Evolutionary conservation across 2,113 vertebrate genomes (phyloP).

Genomic region (Cavia porcellus): DNA sequence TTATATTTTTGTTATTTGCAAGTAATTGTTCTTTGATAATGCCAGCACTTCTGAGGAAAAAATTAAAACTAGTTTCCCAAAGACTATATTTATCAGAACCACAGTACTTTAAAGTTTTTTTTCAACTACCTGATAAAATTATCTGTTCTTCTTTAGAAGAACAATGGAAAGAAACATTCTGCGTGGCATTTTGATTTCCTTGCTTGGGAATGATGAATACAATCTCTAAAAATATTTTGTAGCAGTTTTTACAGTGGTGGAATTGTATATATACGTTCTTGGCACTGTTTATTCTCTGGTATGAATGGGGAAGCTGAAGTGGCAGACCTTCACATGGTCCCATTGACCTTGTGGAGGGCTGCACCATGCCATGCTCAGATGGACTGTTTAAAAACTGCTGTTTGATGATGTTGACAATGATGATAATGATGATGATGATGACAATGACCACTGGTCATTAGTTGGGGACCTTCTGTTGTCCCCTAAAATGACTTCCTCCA

Average conservation of each 20-base stretch:
- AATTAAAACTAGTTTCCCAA: neutral
- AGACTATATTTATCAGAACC: neutral
- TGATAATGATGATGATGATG: constrained; percentile 83
- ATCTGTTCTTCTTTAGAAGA: neutral
- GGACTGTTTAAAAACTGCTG: constrained; percentile 77
- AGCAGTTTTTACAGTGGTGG: neutral
- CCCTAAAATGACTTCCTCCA: constrained; percentile 78
- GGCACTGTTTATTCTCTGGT: neutral
- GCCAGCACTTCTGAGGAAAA: neutral
- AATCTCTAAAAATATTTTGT: neutral
- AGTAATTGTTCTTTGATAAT: neutral
- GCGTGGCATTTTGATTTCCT: neutral
- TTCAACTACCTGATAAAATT: neutral
- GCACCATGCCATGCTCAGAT: constrained; percentile 72
- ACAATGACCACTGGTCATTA: constrained; percentile 76
- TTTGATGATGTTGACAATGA: constrained; percentile 69
- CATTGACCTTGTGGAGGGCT: constrained; percentile 80
- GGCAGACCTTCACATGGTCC: constrained; percentile 65
- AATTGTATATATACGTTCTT: neutral
- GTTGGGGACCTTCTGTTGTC: constrained; percentile 79
- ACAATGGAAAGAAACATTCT: neutral
- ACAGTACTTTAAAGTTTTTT: neutral
- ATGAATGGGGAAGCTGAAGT: neutral
- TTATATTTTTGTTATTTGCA: constrained; percentile 21
- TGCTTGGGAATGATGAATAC: neutral